Percentiles rank a stretch among this genome's conserved stretches.
phyloP scores from a whole-genome alignment of 2,797 vertebrate genomes.

The Micromesistius poutassou region DNA sequence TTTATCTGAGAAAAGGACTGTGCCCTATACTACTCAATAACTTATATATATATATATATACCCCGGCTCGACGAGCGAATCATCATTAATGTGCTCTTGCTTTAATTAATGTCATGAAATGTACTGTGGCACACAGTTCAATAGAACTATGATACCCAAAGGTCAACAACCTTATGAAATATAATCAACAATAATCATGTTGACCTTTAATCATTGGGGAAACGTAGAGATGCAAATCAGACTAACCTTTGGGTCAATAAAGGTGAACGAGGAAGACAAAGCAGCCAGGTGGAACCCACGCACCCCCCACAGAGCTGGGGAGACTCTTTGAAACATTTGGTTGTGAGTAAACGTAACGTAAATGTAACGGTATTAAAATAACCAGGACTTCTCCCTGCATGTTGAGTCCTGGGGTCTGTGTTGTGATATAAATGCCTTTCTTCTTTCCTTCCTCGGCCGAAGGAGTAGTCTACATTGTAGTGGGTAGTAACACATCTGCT shows the following conservation, averaged over 20 bases:
- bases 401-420: neutral
- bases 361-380: neutral
- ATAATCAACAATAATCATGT: neutral
- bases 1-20: too few relatives aligned
- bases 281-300: neutral
- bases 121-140: neutral
- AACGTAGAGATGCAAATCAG: neutral
- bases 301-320: neutral
- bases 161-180: neutral
- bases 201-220: neutral
- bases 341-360: neutral
- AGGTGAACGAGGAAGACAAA: neutral
- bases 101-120: neutral
- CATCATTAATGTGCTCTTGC: neutral
- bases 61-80: too few relatives aligned
- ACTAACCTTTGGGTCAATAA: neutral
- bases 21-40: too few relatives aligned
- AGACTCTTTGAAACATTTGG: neutral
- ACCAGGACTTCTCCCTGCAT: neutral
- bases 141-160: neutral
- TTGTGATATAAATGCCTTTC: neutral
- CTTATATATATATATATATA: too few relatives aligned
- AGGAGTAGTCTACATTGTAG: neutral
- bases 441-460: neutral
- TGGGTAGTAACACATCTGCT: neutral